These are phyloP conservation scores for Salvelinus namaycush DNA, from an alignment of 2,113 vertebrate genomes.

Conservation along the genomic window DNA sequence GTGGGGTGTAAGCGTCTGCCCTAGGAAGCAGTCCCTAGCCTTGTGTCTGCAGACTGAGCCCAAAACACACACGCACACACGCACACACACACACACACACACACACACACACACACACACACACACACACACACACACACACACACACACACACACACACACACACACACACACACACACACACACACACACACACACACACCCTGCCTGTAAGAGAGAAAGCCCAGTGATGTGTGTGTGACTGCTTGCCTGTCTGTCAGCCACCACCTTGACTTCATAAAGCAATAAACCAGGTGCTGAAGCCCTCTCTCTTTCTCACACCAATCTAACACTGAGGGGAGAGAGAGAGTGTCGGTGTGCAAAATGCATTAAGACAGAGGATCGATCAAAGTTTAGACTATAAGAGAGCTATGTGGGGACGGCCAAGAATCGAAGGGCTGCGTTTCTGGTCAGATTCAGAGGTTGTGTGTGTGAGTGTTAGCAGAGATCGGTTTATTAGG, in stretches of 20 bases:
- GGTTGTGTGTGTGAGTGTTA: constrained; percentile 26
- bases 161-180: too few relatives aligned
- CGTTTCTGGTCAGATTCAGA: not conserved
- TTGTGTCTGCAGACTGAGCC: too few relatives aligned
- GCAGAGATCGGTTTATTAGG: constrained; percentile 37
- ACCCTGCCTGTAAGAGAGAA: too few relatives aligned
- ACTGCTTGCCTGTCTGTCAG: constrained; percentile 29
- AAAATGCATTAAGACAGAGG: constrained; percentile 44
- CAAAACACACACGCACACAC: too few relatives aligned
- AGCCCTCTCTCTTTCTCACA: constrained; percentile 21
- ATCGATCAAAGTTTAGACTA: constrained; percentile 53
- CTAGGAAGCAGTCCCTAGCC: too few relatives aligned
- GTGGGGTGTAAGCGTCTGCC: not conserved
- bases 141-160: too few relatives aligned
- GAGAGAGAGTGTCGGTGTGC: constrained; percentile 34
- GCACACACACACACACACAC: too few relatives aligned
- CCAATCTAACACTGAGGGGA: constrained; percentile 32
- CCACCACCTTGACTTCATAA: constrained; percentile 40
- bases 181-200: too few relatives aligned
- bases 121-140: too few relatives aligned
- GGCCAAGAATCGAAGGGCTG: constrained; percentile 39
- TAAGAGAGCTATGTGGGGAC: constrained; percentile 28
- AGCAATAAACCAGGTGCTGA: constrained; percentile 45
- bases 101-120: too few relatives aligned
- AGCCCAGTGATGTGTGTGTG: not conserved